Evolutionary conservation across 1,140 invertebrate species (phyloP).

Genomic region (Drosophila lini): DNA sequence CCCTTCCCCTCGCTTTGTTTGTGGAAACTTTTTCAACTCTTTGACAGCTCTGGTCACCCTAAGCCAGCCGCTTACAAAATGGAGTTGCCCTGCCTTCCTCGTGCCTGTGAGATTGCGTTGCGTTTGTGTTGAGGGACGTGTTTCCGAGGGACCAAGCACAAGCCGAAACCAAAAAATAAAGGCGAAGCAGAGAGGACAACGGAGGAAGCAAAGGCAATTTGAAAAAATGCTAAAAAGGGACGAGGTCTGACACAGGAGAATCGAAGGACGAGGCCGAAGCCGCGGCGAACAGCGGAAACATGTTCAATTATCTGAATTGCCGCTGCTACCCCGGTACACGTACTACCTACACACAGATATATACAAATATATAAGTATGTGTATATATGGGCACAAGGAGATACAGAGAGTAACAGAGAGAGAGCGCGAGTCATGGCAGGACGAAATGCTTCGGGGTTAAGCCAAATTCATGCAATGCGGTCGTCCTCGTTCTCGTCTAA

Average conservation of each 20-base stretch:
- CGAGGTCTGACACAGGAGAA: conserved; percentile 14
- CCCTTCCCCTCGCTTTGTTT: not conserved
- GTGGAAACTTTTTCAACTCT: conserved; percentile 31
- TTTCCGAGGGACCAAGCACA: conserved; percentile 25
- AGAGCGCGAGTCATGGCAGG: conserved; percentile 21
- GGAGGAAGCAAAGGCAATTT: conserved; percentile 56
- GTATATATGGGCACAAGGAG: not conserved
- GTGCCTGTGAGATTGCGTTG: conserved; percentile 21
- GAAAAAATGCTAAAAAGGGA: conserved; percentile 64
- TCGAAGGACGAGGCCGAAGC: conserved; percentile 41
- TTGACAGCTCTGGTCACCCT: conserved; percentile 68
- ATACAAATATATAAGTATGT: conserved; percentile 6
- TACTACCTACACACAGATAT: conserved; percentile 6
- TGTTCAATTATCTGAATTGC: conserved; percentile 75
- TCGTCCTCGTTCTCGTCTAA: conserved; percentile 37
- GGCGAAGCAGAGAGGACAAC: conserved; percentile 17
- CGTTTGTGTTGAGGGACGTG: conserved; percentile 25
- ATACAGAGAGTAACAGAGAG: conserved; percentile 27
- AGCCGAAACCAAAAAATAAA: conserved; percentile 43
- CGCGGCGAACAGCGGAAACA: conserved; percentile 61
- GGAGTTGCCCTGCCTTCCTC: conserved; percentile 55
- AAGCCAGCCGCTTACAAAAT: conserved; percentile 66
- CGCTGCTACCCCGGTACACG: conserved; percentile 54
- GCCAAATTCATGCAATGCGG: conserved; percentile 63
- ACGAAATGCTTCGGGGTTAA: conserved; percentile 54